Conservation (phyloP, 2,888 invertebrate genomes). For the Drosophila lacicola region DNA sequence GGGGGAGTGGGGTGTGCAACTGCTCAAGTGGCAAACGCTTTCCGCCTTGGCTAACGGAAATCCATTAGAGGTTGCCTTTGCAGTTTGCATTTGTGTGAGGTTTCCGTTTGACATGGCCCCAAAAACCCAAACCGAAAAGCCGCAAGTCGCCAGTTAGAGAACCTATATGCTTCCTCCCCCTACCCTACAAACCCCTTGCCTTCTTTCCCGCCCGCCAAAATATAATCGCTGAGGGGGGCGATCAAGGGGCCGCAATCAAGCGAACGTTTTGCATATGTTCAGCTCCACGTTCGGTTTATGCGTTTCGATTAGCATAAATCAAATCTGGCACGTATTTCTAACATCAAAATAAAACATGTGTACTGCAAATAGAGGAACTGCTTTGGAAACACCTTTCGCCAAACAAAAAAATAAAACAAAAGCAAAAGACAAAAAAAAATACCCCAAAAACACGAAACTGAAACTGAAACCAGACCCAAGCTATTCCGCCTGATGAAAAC, state of each 20-base stretch:
- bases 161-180: neutral
- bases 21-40: conserved; percentile 69
- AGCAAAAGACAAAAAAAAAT: conserved; percentile 2
- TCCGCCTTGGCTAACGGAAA: conserved; percentile 73
- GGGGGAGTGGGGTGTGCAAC: neutral
- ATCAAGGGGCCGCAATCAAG: conserved; percentile 51
- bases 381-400: conserved; percentile 71
- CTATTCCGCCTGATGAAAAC: conserved; percentile 70
- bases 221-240: conserved; percentile 15
- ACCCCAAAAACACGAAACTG: conserved; percentile 46
- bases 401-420: conserved; percentile 17
- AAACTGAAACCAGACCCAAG: conserved; percentile 46
- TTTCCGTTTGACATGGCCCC: conserved; percentile 74
- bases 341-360: conserved; percentile 42
- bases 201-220: neutral
- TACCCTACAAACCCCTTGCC: too few species aligned
- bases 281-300: conserved; percentile 55
- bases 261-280: conserved; percentile 71
- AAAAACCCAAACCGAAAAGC: conserved; percentile 8
- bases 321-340: conserved; percentile 51
- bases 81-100: conserved; percentile 72
- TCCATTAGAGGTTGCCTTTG: conserved; percentile 73
- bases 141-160: conserved; percentile 16
- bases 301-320: conserved; percentile 75
- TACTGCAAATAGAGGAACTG: conserved; percentile 66